These are phyloP conservation scores for Muntiacus muntjak DNA, from an alignment of 2,113 vertebrate species.

Conservation along the genomic window DNA sequence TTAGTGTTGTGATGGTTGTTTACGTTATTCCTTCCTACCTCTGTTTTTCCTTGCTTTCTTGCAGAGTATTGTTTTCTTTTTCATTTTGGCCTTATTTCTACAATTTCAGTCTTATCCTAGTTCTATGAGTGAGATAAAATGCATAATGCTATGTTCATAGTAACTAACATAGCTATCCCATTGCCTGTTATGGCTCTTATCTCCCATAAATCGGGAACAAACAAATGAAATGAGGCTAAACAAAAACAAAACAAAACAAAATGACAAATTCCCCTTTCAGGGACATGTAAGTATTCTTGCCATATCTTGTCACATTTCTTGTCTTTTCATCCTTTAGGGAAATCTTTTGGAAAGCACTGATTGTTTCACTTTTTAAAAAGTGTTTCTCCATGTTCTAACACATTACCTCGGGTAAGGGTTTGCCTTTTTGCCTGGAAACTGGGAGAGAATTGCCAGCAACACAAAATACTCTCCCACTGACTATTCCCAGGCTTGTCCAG, in stretches of 20 bases:
- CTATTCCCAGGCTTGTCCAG: not conserved
- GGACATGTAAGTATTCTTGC: no score
- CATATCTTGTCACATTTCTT: not conserved
- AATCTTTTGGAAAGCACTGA: not conserved
- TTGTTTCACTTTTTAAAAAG: not conserved
- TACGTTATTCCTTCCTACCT: not conserved
- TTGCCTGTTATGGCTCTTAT: rapidly evolving
- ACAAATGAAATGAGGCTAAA: not conserved
- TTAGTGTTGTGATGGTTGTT: not conserved
- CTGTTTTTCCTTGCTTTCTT: not conserved
- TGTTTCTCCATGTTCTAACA: not conserved
- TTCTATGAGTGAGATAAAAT: not conserved
- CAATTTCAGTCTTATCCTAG: not conserved
- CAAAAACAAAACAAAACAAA: not conserved
- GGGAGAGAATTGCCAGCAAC: not conserved
- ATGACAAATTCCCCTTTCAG: rapidly evolving
- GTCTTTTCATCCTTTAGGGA: not conserved
- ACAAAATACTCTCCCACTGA: not conserved
- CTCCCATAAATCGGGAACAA: not conserved
- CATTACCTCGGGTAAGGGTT: not conserved
- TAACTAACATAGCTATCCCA: rapidly evolving
- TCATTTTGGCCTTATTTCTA: not conserved
- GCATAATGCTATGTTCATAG: rapidly evolving
- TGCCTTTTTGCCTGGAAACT: not conserved
- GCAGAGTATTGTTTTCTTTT: not conserved